phyloP scores from a whole-genome alignment of 2,113 vertebrate species.

The Brienomyrus longianalis region DNA sequence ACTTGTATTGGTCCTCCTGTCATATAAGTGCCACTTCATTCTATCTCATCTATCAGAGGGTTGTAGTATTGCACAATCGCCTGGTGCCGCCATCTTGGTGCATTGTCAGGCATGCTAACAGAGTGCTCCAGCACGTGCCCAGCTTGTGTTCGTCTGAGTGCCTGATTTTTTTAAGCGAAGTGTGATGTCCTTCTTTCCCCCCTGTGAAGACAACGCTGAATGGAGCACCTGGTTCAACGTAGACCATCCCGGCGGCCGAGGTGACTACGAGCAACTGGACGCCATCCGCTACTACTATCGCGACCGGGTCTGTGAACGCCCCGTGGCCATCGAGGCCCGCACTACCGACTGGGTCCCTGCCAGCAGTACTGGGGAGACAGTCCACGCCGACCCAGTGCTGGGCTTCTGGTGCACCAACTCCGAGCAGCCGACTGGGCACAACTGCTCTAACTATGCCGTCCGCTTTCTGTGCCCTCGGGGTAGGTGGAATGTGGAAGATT shows the following conservation, averaged over 20 bases:
- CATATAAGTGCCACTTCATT: background rate
- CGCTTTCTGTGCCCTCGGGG: slow-evolving; percentile 76
- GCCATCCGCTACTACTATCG: slow-evolving; percentile 80
- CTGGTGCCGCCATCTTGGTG: background rate
- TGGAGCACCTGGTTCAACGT: slow-evolving; percentile 88
- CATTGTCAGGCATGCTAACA: background rate
- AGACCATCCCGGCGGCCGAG: slow-evolving; percentile 77
- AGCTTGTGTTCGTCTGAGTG: background rate
- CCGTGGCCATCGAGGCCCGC: slow-evolving; percentile 69
- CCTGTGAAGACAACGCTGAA: slow-evolving; percentile 56
- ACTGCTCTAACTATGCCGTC: slow-evolving; percentile 71
- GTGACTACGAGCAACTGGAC: slow-evolving; percentile 78
- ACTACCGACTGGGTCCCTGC: slow-evolving; percentile 76
- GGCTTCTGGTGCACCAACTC: slow-evolving; percentile 85
- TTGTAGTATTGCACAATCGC: background rate
- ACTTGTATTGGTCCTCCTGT: background rate
- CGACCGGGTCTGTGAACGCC: slow-evolving; percentile 63
- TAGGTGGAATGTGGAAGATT: slow-evolving; percentile 34
- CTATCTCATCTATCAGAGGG: background rate
- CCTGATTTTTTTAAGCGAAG: background rate
- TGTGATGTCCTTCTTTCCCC: background rate
- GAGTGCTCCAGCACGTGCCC: background rate
- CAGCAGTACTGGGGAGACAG: slow-evolving; percentile 64
- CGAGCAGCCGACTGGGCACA: slow-evolving; percentile 67
- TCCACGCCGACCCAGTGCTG: slow-evolving; percentile 64